These are phyloP conservation scores for Trematomus loennbergii DNA, from an alignment of 2,113 vertebrate species.

Conservation along the genomic window DNA sequence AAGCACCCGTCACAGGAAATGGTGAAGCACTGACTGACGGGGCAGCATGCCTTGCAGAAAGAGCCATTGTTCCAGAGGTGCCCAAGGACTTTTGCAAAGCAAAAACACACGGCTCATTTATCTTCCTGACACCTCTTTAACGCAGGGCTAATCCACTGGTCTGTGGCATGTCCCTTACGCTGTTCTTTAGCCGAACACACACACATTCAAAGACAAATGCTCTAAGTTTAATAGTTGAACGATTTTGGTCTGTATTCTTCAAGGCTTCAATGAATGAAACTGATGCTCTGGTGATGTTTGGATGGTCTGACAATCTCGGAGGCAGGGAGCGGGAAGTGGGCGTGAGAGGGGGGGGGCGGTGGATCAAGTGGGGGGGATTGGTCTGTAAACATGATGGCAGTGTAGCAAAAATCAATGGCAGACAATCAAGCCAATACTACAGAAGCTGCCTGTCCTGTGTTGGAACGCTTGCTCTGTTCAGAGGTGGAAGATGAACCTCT, in stretches of 20 bases:
- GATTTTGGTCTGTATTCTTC: not conserved
- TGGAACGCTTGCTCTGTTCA: conserved; percentile 1
- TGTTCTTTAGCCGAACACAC: conserved; percentile 14
- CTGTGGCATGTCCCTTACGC: conserved; percentile 14
- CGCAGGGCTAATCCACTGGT: conserved; percentile 74
- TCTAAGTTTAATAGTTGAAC: not conserved
- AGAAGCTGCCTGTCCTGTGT: conserved; percentile 21
- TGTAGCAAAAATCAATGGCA: conserved; percentile 64
- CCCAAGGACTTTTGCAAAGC: conserved; percentile 54
- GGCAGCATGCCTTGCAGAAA: conserved; percentile 66
- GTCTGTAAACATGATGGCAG: conserved; percentile 60
- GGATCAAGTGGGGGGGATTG: conserved; percentile 25
- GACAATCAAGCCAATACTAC: conserved; percentile 44
- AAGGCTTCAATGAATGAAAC: conserved; percentile 28
- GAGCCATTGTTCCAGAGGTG: conserved; percentile 61
- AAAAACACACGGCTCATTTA: conserved; percentile 68
- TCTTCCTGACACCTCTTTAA: conserved; percentile 82
- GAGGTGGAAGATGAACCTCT: not conserved
- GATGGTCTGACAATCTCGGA: conserved; percentile 40
- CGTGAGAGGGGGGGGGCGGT: conserved; percentile 10
- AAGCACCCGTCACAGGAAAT: conserved; percentile 35
- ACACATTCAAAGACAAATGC: not conserved
- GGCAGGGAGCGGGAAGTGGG: conserved; percentile 25
- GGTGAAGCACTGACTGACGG: conserved; percentile 67
- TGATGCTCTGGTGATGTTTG: conserved; percentile 40